Conservation (phyloP, 2,113 vertebrate species). For the Rhea pennata region DNA sequence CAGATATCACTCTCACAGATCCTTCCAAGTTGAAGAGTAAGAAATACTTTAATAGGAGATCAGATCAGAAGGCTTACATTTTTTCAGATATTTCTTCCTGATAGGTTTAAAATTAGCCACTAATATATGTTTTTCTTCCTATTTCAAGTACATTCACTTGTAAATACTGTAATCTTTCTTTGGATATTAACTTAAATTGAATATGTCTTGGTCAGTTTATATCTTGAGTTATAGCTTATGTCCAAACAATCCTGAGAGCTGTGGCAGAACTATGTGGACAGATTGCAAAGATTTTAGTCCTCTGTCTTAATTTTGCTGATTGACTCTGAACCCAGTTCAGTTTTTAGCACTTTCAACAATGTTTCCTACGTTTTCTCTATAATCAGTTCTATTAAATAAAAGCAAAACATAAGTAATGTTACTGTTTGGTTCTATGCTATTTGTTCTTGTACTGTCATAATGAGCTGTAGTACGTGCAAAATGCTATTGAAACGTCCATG, state of each 20-base stretch:
- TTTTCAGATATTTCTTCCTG: not conserved
- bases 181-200: not conserved
- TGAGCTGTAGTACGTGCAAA: not conserved
- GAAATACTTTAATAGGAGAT: not conserved
- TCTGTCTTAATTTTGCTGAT: not conserved
- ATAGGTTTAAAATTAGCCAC: not conserved
- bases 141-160: not conserved
- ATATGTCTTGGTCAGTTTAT: not conserved
- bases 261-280: not conserved
- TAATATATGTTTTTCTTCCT: not conserved
- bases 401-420: not conserved
- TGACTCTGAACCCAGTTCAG: not conserved
- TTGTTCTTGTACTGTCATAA: not conserved
- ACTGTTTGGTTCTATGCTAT: not conserved
- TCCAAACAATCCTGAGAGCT: not conserved
- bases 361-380: not conserved
- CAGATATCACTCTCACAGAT: not conserved
- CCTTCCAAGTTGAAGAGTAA: not conserved
- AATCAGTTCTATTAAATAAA: not conserved
- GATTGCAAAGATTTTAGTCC: not conserved
- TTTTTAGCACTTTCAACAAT: not conserved
- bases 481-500: not conserved
- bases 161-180: not conserved
- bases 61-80: not conserved
- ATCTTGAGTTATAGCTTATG: not conserved